Conservation (phyloP, 2,113 vertebrate species). For the Centrocercus urophasianus region DNA sequence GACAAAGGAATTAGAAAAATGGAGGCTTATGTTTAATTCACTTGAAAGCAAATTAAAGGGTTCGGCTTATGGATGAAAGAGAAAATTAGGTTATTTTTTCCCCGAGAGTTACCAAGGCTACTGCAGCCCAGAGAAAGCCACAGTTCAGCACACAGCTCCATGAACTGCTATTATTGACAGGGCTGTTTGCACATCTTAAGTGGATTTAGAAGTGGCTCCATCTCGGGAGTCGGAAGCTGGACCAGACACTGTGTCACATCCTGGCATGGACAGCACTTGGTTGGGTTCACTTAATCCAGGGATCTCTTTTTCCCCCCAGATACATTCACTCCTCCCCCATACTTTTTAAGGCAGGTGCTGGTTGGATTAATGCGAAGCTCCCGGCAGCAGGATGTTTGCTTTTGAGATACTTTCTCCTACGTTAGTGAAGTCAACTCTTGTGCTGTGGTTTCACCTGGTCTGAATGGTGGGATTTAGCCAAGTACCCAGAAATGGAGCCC, state of each 20-base stretch:
- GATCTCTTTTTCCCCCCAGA: background rate
- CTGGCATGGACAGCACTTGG: background rate
- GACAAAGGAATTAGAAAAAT: constrained; percentile 70
- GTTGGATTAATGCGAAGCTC: background rate
- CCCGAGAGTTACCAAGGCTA: constrained; percentile 68
- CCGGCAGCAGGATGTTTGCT: background rate
- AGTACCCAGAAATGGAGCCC: fast-evolving
- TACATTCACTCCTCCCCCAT: fast-evolving
- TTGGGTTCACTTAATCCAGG: background rate
- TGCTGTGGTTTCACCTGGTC: background rate
- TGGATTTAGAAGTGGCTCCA: background rate
- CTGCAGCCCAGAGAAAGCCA: constrained; percentile 55
- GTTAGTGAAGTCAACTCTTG: background rate
- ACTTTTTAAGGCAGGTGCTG: fast-evolving
- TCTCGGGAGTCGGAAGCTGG: background rate
- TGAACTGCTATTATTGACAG: constrained; percentile 26
- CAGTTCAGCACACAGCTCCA: constrained; percentile 23
- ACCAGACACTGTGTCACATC: background rate
- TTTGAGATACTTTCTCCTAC: background rate
- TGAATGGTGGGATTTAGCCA: background rate
- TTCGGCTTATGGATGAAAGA: constrained; percentile 56
- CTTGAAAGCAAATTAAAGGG: constrained; percentile 73
- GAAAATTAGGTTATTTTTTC: constrained; percentile 62
- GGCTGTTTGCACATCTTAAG: constrained; percentile 21
- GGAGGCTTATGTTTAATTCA: constrained; percentile 69